Conservation (phyloP, 2,888 invertebrate genomes). For the Parnassius orleans region DNA sequence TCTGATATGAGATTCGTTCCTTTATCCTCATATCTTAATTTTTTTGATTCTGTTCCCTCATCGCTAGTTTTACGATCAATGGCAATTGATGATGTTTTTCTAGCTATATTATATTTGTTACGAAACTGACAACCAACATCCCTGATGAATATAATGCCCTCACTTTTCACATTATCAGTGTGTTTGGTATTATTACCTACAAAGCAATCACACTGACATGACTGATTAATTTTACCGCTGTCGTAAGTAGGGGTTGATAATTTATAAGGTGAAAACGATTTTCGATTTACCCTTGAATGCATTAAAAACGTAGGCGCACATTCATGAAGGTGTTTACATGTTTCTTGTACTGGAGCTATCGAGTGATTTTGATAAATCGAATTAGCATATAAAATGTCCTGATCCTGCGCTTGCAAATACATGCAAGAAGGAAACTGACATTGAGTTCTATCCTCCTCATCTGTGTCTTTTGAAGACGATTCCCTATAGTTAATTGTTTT, state of each 20-base stretch:
- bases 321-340: constrained; percentile 43
- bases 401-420: constrained; percentile 46
- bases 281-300: constrained; percentile 42
- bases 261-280: constrained; percentile 39
- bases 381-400: constrained; percentile 40
- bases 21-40: constrained; percentile 59
- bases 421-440: constrained; percentile 45
- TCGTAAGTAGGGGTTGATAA: constrained; percentile 37
- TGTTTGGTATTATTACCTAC: constrained; percentile 36
- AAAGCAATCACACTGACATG: constrained; percentile 56
- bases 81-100: constrained; percentile 47
- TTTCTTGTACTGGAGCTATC: constrained; percentile 40
- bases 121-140: constrained; percentile 71
- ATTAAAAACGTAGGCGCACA: constrained; percentile 40
- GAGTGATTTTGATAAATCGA: constrained; percentile 39
- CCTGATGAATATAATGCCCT: constrained; percentile 61
- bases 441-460: constrained; percentile 40
- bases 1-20: constrained; percentile 41
- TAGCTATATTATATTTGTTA: constrained; percentile 37
- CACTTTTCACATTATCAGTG: constrained; percentile 34
- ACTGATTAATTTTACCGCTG: constrained; percentile 51
- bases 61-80: constrained; percentile 44
- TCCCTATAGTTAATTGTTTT: constrained; percentile 57
- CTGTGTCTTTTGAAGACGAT: constrained; percentile 28
- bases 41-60: constrained; percentile 44